Evolutionary conservation across 2,797 vertebrate genomes (phyloP).

Genomic region (Lemur catta): DNA sequence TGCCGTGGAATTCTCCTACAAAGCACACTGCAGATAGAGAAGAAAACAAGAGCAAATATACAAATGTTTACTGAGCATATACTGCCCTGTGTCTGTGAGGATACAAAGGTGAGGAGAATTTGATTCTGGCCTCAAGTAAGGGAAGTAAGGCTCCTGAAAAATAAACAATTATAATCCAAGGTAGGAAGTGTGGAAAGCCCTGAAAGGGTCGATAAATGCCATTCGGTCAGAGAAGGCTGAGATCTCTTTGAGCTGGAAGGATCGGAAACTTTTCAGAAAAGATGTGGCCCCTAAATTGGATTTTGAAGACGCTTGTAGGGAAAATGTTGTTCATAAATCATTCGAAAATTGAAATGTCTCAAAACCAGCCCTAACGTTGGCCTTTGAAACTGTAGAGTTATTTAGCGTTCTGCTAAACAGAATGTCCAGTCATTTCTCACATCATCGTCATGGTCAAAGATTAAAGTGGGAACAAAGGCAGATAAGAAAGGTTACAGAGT

Average conservation of each 20-base stretch:
- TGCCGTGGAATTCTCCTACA: not conserved
- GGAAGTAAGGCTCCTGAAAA: conserved; percentile 3
- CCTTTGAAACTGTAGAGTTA: not conserved
- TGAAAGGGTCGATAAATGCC: not conserved
- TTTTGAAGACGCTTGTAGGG: not conserved
- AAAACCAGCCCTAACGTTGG: not conserved
- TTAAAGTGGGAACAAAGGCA: not conserved
- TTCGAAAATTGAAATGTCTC: not conserved
- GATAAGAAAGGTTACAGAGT: not conserved
- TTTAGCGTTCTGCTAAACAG: not conserved
- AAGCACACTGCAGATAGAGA: not conserved
- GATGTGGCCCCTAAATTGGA: not conserved
- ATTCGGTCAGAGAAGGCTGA: conserved; percentile 5
- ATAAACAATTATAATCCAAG: conserved; percentile 30
- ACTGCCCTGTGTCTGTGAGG: not conserved
- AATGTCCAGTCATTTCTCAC: not conserved
- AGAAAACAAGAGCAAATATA: not conserved
- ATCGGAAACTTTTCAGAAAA: conserved; percentile 27
- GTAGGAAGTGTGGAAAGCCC: not conserved
- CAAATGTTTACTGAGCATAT: not conserved
- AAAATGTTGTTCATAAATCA: not conserved
- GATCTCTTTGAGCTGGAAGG: conserved; percentile 28
- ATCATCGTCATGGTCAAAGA: not conserved
- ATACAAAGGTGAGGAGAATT: not conserved
- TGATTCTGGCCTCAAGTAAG: not conserved